Base-by-base conservation (phyloP, 2,888 invertebrate species). In the Abrostola tripartita region DNA sequence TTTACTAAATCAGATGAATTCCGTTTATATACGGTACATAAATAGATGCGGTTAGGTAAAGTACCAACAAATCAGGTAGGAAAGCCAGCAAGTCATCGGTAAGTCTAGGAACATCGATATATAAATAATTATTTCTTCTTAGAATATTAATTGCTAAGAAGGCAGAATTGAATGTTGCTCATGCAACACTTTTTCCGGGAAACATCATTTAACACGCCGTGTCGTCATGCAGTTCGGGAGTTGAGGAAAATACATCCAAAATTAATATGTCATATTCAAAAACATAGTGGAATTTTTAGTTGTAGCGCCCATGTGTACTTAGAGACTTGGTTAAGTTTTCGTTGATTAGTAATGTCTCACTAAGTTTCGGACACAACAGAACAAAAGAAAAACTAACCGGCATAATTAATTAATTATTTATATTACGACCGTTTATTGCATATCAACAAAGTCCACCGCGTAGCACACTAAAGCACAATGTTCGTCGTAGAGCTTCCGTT, bases 1-100 rank as follows among this genome's bases (percentile, higher is more conserved):
- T 59, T 64, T 72, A 71, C 67, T 61, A 68, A 70, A 76, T 78
- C 68, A 68, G 37, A 53, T 56, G 40, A 51, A 24, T 36, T 12
- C 24, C 37, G 37, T 53, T 10, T 14, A 24, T 8, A 47, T 47
- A 47, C 24, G 14, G 44, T 24, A 47, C 24, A 35, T 10, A 37
- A 49, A 24, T 41, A 56, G 38, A 5, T 12, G 42, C 37, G 42
- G 12, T 9, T 6, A 50, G 12, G 44, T 60, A 36, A 62, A 58
- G 50, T 47, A 56, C 47, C 40, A 58, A 11, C 35, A 36, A 2
- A 24, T 24, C 14, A 42, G 41, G 52, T 24, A 50, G 47, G 52
- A 55, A 52, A 57, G 55, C 50, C 44, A 54, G 55, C 44, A 42
- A 52, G 37, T 59, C 11, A 60, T 36, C 24, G 42, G 50, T 51